Base-by-base conservation (phyloP, 2,797 vertebrate species). In the Rhadinocentrus ornatus region DNA sequence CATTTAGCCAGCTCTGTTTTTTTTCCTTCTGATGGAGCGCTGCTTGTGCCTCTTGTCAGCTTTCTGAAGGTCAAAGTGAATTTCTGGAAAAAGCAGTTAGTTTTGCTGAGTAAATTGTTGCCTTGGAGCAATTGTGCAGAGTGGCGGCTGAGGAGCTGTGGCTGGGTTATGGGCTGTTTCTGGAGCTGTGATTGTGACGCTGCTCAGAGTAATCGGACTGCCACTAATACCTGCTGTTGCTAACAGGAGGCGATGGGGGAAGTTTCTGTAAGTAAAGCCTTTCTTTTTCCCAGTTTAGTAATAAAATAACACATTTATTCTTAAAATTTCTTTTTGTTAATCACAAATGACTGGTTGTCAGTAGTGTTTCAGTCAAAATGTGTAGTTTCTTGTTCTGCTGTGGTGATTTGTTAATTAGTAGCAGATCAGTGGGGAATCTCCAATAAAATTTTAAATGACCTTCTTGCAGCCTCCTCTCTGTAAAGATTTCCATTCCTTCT, bases 61-160 rank as follows among this genome's bases (percentile, higher is more conserved):
- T 81, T 81, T 77, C 84, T 96, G 93, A 96, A 96, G 94, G 95
- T 96, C 95, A 94, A 86, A 84, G 75, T 58, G 69, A 89, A 75
- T 83, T 76, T 84, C 39, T 79, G 58, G 52, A 44, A 73, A 67
- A 80, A 68, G 58, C 48, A 69, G 41, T 68, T 59, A 75, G 60
- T 89, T 48, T 81, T 84, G 78, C 56, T 72, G 59, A 78, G 69
- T 73, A 77, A 63, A 59, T 52, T 66, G 87, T 59, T 84, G 57
- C 80, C 48, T 50, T 1, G 68, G 68, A 74, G 65, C 59, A 58
- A 71, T 65, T 80, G 41, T 67, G 69, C 64, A 63, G 72, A 65
- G 61, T 4, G 56, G 65, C 10, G 41, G 29, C 56, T 44, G 68
- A 75, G 69, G 66, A 80, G 66, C 75, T 57, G 71, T 34, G 73